Evolutionary conservation across 2,888 invertebrate genomes (phyloP).

Genomic region (Acanthosoma haemorrhoidale): DNA sequence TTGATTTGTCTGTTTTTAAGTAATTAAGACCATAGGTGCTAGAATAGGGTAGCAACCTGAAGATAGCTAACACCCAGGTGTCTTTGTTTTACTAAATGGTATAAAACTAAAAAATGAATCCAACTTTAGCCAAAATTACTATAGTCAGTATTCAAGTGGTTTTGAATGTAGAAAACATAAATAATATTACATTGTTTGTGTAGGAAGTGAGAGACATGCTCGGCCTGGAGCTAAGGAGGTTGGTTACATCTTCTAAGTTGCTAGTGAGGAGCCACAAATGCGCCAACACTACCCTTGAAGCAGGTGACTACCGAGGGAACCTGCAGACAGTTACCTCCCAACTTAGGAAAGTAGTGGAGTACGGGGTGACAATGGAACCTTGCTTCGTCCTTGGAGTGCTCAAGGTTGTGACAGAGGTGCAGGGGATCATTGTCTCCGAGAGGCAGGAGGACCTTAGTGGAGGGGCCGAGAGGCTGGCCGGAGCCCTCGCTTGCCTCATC

Average conservation of each 20-base stretch:
- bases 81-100: too few relatives aligned
- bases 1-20: too few relatives aligned
- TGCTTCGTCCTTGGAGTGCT: conserved; percentile 36
- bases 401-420: conserved; percentile 37
- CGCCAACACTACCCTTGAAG: conserved; percentile 47
- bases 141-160: too few relatives aligned
- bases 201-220: conserved; percentile 71
- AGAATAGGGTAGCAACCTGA: too few relatives aligned
- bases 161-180: too few relatives aligned
- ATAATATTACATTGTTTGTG: too few relatives aligned
- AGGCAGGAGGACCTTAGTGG: conserved; percentile 34
- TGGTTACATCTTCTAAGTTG: conserved; percentile 76
- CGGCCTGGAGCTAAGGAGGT: conserved; percentile 70
- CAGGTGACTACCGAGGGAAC: conserved; percentile 37
- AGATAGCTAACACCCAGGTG: too few relatives aligned
- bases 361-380: conserved; percentile 36
- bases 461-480: conserved; percentile 35
- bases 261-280: conserved; percentile 67
- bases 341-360: conserved; percentile 36
- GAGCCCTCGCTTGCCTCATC: conserved; percentile 35
- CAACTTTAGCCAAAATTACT: too few relatives aligned
- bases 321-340: conserved; percentile 36
- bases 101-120: too few relatives aligned
- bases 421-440: conserved; percentile 36
- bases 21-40: too few relatives aligned